phyloP scores from a whole-genome alignment of 2,113 vertebrate species.

The Lophotis ruficrista region DNA sequence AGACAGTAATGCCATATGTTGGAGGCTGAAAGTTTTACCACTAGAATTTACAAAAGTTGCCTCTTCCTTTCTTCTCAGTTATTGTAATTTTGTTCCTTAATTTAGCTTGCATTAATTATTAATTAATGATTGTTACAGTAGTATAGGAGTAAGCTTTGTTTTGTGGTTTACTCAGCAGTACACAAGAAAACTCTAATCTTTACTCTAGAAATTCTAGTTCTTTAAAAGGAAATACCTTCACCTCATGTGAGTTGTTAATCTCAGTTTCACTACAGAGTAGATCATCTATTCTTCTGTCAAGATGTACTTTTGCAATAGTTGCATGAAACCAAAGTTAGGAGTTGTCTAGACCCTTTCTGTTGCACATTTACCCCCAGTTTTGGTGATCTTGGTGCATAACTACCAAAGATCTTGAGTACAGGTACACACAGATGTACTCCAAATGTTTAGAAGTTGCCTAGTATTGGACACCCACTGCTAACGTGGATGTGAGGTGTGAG shows the following conservation, averaged over 20 bases:
- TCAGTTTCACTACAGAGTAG: not conserved
- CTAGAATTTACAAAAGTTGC: not conserved
- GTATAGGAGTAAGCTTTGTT: not conserved
- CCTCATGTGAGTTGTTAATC: not conserved
- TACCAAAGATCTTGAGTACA: not conserved
- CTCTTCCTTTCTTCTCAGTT: not conserved
- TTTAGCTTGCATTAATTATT: not conserved
- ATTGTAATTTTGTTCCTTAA: not conserved
- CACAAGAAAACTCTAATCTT: not conserved
- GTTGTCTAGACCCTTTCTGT: not conserved
- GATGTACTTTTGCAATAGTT: not conserved
- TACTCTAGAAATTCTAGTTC: not conserved
- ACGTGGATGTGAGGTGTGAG: not conserved
- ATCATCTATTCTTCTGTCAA: not conserved
- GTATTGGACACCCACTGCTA: not conserved
- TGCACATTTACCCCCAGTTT: not conserved
- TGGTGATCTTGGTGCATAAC: not conserved
- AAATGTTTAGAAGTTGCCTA: not conserved
- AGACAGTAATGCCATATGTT: accelerated
- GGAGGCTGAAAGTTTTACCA: not conserved
- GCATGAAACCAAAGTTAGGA: not conserved
- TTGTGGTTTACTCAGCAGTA: not conserved
- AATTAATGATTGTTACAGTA: not conserved
- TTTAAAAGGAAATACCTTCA: not conserved
- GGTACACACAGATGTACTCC: not conserved